Evolutionary conservation across 2,797 vertebrate species (phyloP).

Genomic region (Dendrocincla fuliginosa): DNA sequence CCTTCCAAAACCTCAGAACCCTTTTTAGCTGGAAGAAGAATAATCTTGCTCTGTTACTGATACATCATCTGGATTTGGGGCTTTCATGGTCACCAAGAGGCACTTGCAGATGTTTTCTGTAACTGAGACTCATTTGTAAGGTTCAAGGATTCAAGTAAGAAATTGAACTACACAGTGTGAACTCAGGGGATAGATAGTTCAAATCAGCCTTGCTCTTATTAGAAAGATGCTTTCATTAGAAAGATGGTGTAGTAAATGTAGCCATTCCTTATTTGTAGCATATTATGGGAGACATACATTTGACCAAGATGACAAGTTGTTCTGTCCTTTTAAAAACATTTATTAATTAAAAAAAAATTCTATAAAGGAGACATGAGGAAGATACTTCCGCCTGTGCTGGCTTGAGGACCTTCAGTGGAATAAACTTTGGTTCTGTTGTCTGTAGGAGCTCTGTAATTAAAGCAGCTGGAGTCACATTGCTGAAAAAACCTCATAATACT

Average conservation of each 20-base stretch:
- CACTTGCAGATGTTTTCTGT: not conserved
- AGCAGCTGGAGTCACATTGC: not conserved
- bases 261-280: not conserved
- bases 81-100: not conserved
- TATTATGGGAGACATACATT: not conserved
- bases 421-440: not conserved
- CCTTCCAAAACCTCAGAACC: not conserved
- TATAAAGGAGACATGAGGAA: not conserved
- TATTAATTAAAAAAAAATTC: not conserved
- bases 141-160: not conserved
- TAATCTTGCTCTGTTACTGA: not conserved
- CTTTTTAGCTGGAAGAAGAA: not conserved
- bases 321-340: not conserved
- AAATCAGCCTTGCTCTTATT: not conserved
- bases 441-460: not conserved
- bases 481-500: not conserved
- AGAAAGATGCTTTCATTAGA: not conserved
- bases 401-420: not conserved
- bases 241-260: not conserved
- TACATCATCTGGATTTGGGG: not conserved
- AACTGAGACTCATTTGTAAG: not conserved
- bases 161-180: not conserved
- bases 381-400: not conserved
- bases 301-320: not conserved
- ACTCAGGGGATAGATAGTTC: not conserved